Evolutionary conservation across 1,140 invertebrate genomes (phyloP).

Genomic region (Babylonia areolata): DNA sequence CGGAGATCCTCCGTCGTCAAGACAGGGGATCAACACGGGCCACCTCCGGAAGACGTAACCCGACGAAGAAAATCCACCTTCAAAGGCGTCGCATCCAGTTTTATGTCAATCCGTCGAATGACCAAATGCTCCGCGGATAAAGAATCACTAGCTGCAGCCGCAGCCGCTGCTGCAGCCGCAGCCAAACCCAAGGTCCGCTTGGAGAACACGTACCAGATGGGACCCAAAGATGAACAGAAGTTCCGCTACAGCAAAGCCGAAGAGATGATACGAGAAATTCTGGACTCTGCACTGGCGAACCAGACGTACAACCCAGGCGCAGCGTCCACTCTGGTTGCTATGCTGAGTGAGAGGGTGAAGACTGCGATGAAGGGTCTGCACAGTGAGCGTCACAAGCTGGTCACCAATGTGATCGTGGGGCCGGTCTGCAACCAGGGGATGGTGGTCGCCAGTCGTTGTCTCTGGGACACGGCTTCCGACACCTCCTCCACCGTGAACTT

Average conservation of each 20-base stretch:
- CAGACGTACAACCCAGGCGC: constrained; percentile 45
- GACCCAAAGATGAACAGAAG: constrained; percentile 47
- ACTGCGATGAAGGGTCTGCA: constrained; percentile 56
- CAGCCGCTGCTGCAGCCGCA: not conserved
- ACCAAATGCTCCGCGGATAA: constrained; percentile 43
- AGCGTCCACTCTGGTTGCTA: constrained; percentile 36
- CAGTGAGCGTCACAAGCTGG: constrained; percentile 60
- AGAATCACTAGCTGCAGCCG: constrained; percentile 31
- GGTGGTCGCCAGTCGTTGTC: constrained; percentile 59
- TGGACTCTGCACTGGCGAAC: constrained; percentile 41
- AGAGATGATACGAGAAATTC: constrained; percentile 31
- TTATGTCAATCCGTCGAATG: constrained; percentile 39
- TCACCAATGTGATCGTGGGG: constrained; percentile 60
- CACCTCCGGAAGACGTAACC: not conserved
- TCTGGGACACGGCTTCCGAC: constrained; percentile 66
- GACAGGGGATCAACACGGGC: not conserved
- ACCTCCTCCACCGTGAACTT: constrained; percentile 57
- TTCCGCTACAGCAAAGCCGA: constrained; percentile 47
- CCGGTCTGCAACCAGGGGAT: constrained; percentile 61
- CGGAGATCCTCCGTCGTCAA: not conserved
- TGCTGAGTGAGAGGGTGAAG: constrained; percentile 54
- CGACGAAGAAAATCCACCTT: constrained; percentile 48
- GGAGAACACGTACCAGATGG: constrained; percentile 62
- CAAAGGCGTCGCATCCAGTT: constrained; percentile 46
- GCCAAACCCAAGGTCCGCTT: constrained; percentile 50